Conservation (phyloP, 2,888 invertebrate species). For the Tuberolachnus salignus region DNA sequence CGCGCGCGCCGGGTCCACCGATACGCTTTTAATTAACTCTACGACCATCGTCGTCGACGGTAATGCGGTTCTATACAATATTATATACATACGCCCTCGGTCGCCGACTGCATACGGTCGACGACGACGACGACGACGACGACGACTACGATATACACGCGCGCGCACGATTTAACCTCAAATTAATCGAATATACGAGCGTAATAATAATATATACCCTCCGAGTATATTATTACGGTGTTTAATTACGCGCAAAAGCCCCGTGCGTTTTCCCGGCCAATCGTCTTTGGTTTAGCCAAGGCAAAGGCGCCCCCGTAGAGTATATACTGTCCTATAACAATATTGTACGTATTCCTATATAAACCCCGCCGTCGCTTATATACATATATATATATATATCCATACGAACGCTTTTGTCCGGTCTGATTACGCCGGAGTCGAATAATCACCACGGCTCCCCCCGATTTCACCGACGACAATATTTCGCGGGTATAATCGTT, state of each 20-base stretch:
- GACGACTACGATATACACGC: neutral
- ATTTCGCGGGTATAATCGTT: no score
- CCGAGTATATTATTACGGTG: neutral
- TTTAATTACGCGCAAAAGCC: neutral
- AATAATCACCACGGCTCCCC: no score
- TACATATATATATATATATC: slow-evolving; percentile 11
- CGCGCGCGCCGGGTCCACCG: neutral
- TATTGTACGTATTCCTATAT: no score
- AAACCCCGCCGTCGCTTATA: no score
- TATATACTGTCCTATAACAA: neutral
- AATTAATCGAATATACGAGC: neutral
- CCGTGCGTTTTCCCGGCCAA: neutral
- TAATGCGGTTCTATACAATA: neutral
- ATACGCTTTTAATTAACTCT: slow-evolving; percentile 52
- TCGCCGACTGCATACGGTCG: no score
- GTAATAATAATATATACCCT: neutral
- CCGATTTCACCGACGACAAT: no score
- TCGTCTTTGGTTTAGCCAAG: neutral
- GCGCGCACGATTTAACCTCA: neutral
- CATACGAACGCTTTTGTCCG: no score
- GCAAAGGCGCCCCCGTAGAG: neutral
- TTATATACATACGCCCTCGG: neutral
- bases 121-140: neutral
- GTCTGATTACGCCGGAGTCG: no score
- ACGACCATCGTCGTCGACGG: neutral